These are phyloP conservation scores for Sapayoa aenigma DNA, from an alignment of 2,113 vertebrate species.

Conservation along the genomic window DNA sequence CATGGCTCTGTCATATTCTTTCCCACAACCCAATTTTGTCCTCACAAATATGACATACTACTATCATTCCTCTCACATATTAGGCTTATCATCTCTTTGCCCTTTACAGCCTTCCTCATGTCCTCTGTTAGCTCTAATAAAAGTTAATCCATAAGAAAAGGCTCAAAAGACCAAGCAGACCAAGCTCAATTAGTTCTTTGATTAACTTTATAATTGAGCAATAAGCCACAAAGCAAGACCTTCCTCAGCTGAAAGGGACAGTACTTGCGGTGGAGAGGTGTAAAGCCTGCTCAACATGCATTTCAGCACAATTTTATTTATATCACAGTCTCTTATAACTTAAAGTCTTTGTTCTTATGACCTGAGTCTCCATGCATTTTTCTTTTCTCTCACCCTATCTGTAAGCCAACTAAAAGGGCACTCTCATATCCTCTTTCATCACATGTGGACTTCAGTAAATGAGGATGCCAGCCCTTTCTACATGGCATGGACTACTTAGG, in stretches of 20 bases:
- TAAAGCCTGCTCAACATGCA: neutral
- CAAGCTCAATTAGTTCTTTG: slow-evolving; percentile 50
- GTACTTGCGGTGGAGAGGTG: neutral
- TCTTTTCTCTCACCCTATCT: neutral
- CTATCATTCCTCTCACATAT: neutral
- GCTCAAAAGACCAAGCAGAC: slow-evolving; percentile 13
- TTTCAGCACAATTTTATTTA: neutral
- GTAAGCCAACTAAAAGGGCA: neutral
- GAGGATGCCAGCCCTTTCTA: too few species aligned
- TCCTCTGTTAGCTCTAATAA: slow-evolving; percentile 30
- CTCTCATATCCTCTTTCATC: neutral
- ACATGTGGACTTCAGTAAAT: neutral
- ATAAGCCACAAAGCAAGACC: neutral
- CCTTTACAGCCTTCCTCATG: slow-evolving; percentile 10
- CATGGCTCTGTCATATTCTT: neutral
- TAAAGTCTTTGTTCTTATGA: neutral
- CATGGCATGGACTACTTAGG: neutral
- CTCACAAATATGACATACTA: neutral
- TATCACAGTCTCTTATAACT: neutral
- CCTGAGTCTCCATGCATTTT: neutral
- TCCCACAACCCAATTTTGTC: neutral
- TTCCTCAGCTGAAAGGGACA: neutral
- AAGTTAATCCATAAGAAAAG: slow-evolving; percentile 18
- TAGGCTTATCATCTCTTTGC: neutral
- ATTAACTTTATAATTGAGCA: slow-evolving; percentile 31